phyloP scores from a whole-genome alignment of 2,888 invertebrate species.

The Aporophyla lueneburgensis region DNA sequence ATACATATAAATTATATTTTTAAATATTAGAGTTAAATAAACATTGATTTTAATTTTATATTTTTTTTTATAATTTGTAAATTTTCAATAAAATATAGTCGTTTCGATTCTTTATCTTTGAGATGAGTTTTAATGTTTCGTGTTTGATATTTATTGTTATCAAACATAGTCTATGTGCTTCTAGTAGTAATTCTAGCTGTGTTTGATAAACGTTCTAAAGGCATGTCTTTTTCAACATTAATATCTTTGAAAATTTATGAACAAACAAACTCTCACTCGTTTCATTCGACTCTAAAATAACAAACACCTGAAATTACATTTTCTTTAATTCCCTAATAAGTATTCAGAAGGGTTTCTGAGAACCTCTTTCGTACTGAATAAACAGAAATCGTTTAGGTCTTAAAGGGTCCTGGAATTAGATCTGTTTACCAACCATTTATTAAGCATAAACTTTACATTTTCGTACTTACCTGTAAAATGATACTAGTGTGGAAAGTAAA shows the following conservation, averaged over 20 bases:
- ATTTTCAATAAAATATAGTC: too few relatives aligned
- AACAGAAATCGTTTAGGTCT: slow-evolving; percentile 30
- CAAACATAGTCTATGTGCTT: too few relatives aligned
- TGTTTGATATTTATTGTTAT: too few relatives aligned
- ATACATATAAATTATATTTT: too few relatives aligned
- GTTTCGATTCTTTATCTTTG: too few relatives aligned
- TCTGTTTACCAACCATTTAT: slow-evolving; percentile 41
- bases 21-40: too few relatives aligned
- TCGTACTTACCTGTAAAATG: not conserved
- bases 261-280: not conserved
- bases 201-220: not conserved
- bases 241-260: not conserved
- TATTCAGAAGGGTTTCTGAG: slow-evolving; percentile 33
- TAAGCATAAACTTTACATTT: slow-evolving; percentile 2
- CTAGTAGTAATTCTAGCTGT: not conserved
- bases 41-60: too few relatives aligned
- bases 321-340: slow-evolving; percentile 32
- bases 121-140: too few relatives aligned
- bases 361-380: slow-evolving; percentile 19
- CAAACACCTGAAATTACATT: slow-evolving; percentile 17
- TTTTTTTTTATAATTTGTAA: too few relatives aligned
- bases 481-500: too few relatives aligned
- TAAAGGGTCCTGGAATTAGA: slow-evolving; percentile 16
- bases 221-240: not conserved
- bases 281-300: slow-evolving; percentile 18